Evolutionary conservation across 64 coral and sea anemone genomes (phyloP), one percentile per base, ranked within the genome.

Genomic region (Acropora yongei): DNA sequence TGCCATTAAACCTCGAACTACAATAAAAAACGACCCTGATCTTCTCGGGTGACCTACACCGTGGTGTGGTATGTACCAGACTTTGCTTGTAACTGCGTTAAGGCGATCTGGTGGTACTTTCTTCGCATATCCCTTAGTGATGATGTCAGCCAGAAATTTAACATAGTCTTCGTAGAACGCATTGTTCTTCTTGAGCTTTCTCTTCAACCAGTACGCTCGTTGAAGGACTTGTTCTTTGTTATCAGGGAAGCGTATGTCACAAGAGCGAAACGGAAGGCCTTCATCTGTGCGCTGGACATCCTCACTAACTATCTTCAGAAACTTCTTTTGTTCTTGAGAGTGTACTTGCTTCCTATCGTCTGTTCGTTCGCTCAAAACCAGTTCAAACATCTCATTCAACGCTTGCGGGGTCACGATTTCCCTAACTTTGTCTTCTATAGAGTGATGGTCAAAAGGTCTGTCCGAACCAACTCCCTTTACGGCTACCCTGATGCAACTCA

Each of bases 1-100:
- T 88, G n/a, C 91, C 85, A 79, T 80, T 19, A 45, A 68, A 87
- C 8, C 50, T 53, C 14, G 9, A 4, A 55, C 51, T 55, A 55
- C 51, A 55, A 55, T 55, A 4, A 0, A 55, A 55, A 55, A 55
- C 51, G 9, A 55, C 51, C 51, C 51, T 55, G 51, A 55, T 55
- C 51, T 5, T 55, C 51, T 55, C 51, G 91, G 53, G 44, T 93
- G 91, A 57, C 68, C 78, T 4, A 93, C 75, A 3, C 71, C 75
- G 41, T 87, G 91, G 68, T 93, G 91, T 1, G 91, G 91, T 45
- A 93, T 79, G 55, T 93, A 93, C 91, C 91, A 93, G 8, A 74
- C 91, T 81, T 91, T 84, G 51, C 9, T 55, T 55, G 51, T 55
- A 55, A 9, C 51, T 55, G 51, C 51, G 51, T 55, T 55, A 55